Base-by-base conservation (phyloP, 2,888 invertebrate genomes). In the Eupithecia inturbata region DNA sequence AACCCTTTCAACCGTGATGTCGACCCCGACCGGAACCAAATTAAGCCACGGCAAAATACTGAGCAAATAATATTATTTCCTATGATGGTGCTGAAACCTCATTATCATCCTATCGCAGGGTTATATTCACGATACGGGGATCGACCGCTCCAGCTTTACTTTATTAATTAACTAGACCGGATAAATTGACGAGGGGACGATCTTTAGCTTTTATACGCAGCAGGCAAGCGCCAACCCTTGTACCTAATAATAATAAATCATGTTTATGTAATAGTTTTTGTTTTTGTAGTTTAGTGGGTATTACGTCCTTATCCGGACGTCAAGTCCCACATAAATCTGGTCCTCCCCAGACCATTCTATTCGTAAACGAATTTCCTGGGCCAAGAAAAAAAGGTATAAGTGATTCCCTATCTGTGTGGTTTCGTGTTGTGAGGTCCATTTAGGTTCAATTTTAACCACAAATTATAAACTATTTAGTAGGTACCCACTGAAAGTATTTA, bases 111-210 rank as follows among this genome's bases (percentile, higher is more conserved):
- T 71, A 73, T 76, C 68, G 26, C 68, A 49, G 67, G 64, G 73
- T 62, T 76, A 76, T 76, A 73, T 76, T 69, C 53, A 26, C 53
- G 53, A 66, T 72, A 72, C 67, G 70, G 67, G 36, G 72, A 76
- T 78, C 81, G 78, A 77, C 80, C 79, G 75, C 57, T 71, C 64
- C 74, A 75, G 79, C 80, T 85, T 80, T 85, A 84, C 83, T 85
- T 88, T 88, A 89, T 89, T 89, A 90, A 91, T 90, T 90, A 91
- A 92, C 83, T 90, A 88, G 89, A 90, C 89, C 88, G 91, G 85
- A 88, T 88, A 85, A 89, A 90, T 88, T 85, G 87, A 83, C 82
- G 82, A 84, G 87, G 49, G 86, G 81, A 76, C 77, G 79, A 79
- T 81, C 83, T 86, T 87, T 86, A 36, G 33, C 64, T n/a, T 64